Base-by-base conservation (phyloP, 53 echinoderm and acorn worm genomes). In the Henricia sp. region DNA sequence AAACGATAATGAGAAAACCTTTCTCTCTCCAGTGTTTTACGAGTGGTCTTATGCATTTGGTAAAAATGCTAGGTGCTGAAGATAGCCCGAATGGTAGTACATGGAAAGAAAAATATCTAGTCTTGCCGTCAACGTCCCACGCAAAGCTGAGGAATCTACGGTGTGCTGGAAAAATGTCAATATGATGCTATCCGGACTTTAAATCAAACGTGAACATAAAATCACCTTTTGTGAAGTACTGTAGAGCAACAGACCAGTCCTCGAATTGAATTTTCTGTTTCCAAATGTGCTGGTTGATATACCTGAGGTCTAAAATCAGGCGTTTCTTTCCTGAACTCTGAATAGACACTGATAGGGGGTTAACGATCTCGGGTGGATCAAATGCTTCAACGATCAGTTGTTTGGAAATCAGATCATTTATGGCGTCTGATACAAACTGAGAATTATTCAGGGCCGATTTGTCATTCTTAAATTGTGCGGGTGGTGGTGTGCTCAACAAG, bases 91-190 rank as follows among this genome's bases (percentile, higher is more conserved):
- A 78, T 1, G 78, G 62, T 4, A 78, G 58, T 0, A 58, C 60
- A 5, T 19, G 1, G 40, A 73, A 65, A 19, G 28, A 3, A 29
- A 19, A 86, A 51, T 24, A 67, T 29, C 24, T 35, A 14, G 26
- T 52, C 23, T 1, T 26, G 6, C 58, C 80, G 12, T 50, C 27
- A 29, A 50, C n/a, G 1, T 66, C 50, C 89, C 89, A 89, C 37
- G 74, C 36, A 68, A 85, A 90, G 8, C 85, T 51, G 4, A 77
- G 33, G 77, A 32, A 89, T 26, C 53, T 78, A 2, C 23, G 48
- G 60, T 90, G 85, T 21, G 64, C 77, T 5, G 35, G 9, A 80
- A 85, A 90, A 69, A 90, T 85, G 10, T 90, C 78, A 38, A 90
- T 70, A 39, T 90, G 82, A 41, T 88, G 85, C 48, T 90, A 90